Evolutionary conservation across 2,888 invertebrate genomes (phyloP), one percentile per base, ranked within the genome.

Genomic region (Ectropis crepuscularia): DNA sequence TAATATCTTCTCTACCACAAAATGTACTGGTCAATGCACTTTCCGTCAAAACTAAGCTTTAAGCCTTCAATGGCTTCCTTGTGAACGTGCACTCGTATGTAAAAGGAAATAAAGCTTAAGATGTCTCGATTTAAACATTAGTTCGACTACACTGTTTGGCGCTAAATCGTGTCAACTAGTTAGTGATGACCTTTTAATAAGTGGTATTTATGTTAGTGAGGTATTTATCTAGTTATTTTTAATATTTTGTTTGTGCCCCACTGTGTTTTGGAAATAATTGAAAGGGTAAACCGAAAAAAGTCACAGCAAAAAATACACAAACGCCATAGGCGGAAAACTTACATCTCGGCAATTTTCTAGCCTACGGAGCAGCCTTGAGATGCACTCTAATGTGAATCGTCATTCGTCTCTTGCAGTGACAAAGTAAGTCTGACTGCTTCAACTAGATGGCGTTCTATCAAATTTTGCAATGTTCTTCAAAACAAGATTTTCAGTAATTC

Each of bases 21-120:
- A 87, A 83, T 80, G 79, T 81, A 77, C 82, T 82, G 86, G 86
- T 86, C 85, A 85, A 79, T 78, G 84, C 80, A 82, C 83, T 65
- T 67, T 66, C 72, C 72, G 77, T 78, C 74, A 78, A 79, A 83
- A 86, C 38, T 53, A 41, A 59, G 71, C 67, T 75, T 71, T 75
- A 76, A 75, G 72, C 76, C 73, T 78, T 75, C 67, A 72, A 72
- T 74, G 77, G 72, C 68, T 77, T 76, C 78, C 72, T 73, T 75
- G 59, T 62, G 53, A 57, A 63, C 43, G 55, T n/a, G 57, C 62
- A 54, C 67, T 62, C 58, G 51, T 67, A 53, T 66, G n/a, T 12
- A 9, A 7, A 37, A 8, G 7, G 36, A 41, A 5, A 63, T 69
- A 72, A 65, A 67, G 69, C 63, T 46, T 47, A 62, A 57, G 62